Conservation (phyloP, 2,113 vertebrate genomes). For the Choloepus hoffmanni region DNA sequence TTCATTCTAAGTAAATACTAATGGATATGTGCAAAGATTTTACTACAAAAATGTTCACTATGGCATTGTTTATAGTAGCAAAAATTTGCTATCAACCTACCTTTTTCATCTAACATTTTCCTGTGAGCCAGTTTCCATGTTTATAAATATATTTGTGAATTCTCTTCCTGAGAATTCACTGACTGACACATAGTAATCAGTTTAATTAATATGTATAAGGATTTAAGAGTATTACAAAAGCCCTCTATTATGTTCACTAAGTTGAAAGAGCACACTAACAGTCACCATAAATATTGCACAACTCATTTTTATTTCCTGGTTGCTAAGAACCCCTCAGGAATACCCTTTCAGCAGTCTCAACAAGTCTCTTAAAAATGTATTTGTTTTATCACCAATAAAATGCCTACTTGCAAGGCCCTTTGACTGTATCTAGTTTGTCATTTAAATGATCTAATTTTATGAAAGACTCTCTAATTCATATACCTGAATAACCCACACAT, state of each 20-base stretch:
- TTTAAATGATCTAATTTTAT: constrained; percentile 11
- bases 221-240: constrained; percentile 33
- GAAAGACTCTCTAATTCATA: constrained; percentile 12
- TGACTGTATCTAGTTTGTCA: neutral
- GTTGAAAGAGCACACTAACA: neutral
- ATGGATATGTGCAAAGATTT: neutral
- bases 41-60: constrained; percentile 4
- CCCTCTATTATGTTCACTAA: neutral
- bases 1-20: neutral
- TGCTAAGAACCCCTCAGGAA: neutral
- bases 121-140: neutral
- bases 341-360: neutral
- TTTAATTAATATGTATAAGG: neutral
- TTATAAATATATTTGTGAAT: neutral
- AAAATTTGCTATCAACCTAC: neutral
- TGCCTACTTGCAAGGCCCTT: neutral
- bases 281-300: neutral
- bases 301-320: neutral
- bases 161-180: neutral
- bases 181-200: neutral
- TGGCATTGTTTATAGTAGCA: neutral
- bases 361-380: neutral
- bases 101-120: neutral
- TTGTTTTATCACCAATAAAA: constrained; percentile 59
- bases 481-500: neutral